A percentile compares a stretch with the other conserved stretches of the same genome.
phyloP scores from a whole-genome alignment of 2,797 vertebrate species.

The Botia almorhae region DNA sequence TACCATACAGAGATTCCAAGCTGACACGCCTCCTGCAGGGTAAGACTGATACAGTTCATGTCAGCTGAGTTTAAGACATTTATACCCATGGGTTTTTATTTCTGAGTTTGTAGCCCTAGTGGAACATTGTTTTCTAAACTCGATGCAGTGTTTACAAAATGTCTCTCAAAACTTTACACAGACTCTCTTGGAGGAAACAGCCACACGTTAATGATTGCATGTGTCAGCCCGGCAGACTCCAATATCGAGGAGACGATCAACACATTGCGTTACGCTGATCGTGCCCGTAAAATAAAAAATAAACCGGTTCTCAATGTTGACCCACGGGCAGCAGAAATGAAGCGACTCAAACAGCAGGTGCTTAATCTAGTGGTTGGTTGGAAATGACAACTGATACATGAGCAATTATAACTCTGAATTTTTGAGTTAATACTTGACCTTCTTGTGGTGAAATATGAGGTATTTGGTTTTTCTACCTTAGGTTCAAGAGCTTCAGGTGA shows the following conservation, averaged over 20 bases:
- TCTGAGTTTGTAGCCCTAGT: neutral
- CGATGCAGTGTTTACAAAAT: neutral
- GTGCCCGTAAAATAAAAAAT: conserved; percentile 97
- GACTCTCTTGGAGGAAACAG: conserved; percentile 96
- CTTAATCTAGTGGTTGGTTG: neutral
- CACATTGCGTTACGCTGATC: conserved; percentile 93
- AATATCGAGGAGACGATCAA: conserved; percentile 97
- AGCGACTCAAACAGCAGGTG: conserved; percentile 90
- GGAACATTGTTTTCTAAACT: neutral
- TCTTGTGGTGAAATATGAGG: neutral
- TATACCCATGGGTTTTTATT: no score
- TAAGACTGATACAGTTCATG: conserved; percentile 57
- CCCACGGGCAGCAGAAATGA: conserved; percentile 87
- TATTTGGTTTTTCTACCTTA: conserved; percentile 57
- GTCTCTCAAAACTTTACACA: conserved; percentile 57
- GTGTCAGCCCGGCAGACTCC: conserved; percentile 93
- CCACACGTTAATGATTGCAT: conserved; percentile 96
- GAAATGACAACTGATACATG: neutral
- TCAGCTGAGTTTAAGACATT: neutral
- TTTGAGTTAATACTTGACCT: neutral
- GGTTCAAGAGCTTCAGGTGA: conserved; percentile 94
- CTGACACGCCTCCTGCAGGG: conserved; percentile 89
- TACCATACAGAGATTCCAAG: conserved; percentile 92
- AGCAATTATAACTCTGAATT: neutral
- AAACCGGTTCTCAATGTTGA: conserved; percentile 92